Evolutionary conservation across 2,888 invertebrate species (phyloP).

Genomic region (Lasioglossum figueresi): DNA sequence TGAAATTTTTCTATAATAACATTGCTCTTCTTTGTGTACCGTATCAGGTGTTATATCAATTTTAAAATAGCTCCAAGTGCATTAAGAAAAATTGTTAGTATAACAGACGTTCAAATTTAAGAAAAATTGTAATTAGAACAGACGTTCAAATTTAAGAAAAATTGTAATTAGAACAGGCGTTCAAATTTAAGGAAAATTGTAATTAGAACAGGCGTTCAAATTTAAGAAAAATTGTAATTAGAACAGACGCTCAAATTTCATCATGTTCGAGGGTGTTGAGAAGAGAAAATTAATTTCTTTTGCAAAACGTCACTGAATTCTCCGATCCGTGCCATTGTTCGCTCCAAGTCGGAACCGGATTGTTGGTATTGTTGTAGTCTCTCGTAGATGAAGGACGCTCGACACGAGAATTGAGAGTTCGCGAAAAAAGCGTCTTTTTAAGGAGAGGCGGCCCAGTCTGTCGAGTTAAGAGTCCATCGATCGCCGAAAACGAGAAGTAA

Average conservation of each 20-base stretch:
- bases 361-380: constrained; percentile 18
- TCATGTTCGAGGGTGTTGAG: background rate
- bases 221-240: too few species aligned
- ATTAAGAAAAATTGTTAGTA: too few species aligned
- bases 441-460: constrained; percentile 11
- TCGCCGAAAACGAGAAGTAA: background rate
- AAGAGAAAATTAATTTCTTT: background rate
- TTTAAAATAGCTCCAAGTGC: too few species aligned
- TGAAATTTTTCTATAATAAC: background rate
- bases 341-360: constrained; percentile 16
- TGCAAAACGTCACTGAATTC: background rate
- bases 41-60: too few species aligned
- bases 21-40: too few species aligned
- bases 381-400: constrained; percentile 11
- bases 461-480: background rate
- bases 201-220: too few species aligned
- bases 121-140: too few species aligned
- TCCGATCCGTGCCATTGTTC: background rate
- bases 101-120: background rate
- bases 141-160: background rate
- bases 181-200: background rate
- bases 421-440: background rate
- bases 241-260: background rate
- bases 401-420: background rate
- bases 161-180: too few species aligned